A percentile compares a stretch with the other conserved stretches of the same genome.
These are phyloP conservation scores for Dione vanillae DNA, from an alignment of 2,888 invertebrate genomes.

Conservation along the genomic window DNA sequence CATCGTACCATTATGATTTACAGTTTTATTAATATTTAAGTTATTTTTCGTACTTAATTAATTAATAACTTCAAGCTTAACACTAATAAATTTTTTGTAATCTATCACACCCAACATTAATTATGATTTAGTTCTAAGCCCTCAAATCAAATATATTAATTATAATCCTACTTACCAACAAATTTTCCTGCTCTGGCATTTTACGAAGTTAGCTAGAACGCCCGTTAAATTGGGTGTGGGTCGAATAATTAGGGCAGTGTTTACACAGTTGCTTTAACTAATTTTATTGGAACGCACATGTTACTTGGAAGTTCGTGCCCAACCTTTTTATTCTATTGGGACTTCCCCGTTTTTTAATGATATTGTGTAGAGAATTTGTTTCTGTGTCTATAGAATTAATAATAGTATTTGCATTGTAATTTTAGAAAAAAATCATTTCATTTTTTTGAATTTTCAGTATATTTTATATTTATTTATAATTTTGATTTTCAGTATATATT, in stretches of 20 bases:
- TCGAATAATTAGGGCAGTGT: slow-evolving; percentile 29
- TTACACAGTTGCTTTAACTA: slow-evolving; percentile 22
- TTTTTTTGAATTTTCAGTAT: too few relatives aligned
- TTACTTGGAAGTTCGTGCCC: neutral
- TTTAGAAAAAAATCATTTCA: too few relatives aligned
- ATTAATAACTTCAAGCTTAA: too few relatives aligned
- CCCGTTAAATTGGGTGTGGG: slow-evolving; percentile 27
- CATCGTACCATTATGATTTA: too few relatives aligned
- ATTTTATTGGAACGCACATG: slow-evolving; percentile 21
- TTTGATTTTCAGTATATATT: too few relatives aligned
- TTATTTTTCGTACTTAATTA: too few relatives aligned
- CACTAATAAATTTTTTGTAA: neutral
- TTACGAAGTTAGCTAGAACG: slow-evolving; percentile 24
- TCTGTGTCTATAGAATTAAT: too few relatives aligned
- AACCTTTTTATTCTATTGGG: slow-evolving; percentile 7
- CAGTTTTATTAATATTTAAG: too few relatives aligned
- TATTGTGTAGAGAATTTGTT: neutral
- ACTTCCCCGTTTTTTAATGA: neutral
- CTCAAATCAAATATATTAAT: neutral
- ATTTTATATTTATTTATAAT: too few relatives aligned
- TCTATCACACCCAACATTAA: neutral
- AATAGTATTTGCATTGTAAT: too few relatives aligned
- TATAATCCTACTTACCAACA: slow-evolving; percentile 23
- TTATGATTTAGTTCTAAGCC: neutral
- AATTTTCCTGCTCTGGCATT: slow-evolving; percentile 14